Percentiles rank a stretch among this genome's conserved stretches.
Evolutionary conservation across 1,140 invertebrate species (phyloP).

Genomic region (Arion vulgaris): DNA sequence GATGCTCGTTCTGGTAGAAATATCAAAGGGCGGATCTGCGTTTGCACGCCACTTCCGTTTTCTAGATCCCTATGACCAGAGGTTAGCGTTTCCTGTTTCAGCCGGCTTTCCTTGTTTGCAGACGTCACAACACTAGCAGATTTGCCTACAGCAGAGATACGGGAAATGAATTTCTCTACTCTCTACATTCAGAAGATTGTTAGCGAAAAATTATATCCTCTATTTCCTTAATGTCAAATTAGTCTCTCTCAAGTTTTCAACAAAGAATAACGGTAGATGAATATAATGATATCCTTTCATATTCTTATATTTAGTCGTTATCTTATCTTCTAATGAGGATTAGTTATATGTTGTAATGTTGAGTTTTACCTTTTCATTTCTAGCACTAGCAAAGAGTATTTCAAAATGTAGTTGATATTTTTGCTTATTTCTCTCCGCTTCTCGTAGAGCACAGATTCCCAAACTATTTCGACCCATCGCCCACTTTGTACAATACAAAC

Average conservation of each 20-base stretch:
- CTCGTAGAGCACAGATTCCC: no score
- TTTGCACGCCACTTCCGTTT: conserved; percentile 39
- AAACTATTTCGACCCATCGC: no score
- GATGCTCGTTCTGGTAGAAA: conserved; percentile 37
- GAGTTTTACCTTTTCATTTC: no score
- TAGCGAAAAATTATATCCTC: conserved; percentile 35
- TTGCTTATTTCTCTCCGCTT: no score
- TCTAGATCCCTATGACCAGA: conserved; percentile 3
- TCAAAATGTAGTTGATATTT: no score
- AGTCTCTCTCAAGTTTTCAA: conserved; percentile 29
- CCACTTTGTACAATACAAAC: no score
- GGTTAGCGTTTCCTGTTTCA: conserved; percentile 38
- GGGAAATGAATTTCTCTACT: conserved; percentile 35
- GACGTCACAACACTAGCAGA: conserved; percentile 24
- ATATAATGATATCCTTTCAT: conserved; percentile 26
- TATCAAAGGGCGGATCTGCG: conserved; percentile 27
- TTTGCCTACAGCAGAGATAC: conserved; percentile 32
- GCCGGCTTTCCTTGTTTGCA: conserved; percentile 32
- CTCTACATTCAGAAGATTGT: conserved; percentile 32
- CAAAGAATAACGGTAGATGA: neutral
- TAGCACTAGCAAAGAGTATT: no score
- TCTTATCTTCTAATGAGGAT: conserved; percentile 25
- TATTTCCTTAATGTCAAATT: conserved; percentile 35
- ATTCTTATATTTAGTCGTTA: neutral
- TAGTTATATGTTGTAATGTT: no score